phyloP scores from a whole-genome alignment of 2,888 invertebrate genomes.

The Ganaspis brasiliensis region DNA sequence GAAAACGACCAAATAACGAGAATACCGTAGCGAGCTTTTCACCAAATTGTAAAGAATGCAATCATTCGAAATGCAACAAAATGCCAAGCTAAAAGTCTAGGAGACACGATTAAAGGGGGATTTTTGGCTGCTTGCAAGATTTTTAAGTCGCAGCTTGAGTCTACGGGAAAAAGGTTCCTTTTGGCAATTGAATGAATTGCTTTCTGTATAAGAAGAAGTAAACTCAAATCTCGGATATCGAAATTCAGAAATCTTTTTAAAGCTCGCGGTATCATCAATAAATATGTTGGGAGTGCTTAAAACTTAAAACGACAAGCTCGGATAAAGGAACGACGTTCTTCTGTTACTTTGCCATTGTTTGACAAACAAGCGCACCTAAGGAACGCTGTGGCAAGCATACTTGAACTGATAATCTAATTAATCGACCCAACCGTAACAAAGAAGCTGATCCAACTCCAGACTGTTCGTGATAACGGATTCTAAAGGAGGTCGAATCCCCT shows the following conservation, averaged over 20 bases:
- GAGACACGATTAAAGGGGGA: background rate
- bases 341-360: conserved; percentile 16
- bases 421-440: conserved; percentile 38
- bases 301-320: background rate
- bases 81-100: background rate
- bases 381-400: conserved; percentile 34
- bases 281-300: background rate
- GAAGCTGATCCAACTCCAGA: conserved; percentile 37
- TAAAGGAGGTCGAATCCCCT: conserved; percentile 18
- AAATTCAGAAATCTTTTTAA: background rate
- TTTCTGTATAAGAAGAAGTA: too few species aligned
- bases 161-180: too few species aligned
- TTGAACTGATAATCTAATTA: conserved; percentile 42
- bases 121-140: background rate
- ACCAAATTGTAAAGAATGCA: background rate
- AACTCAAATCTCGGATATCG: too few species aligned
- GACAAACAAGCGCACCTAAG: conserved; percentile 11
- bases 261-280: too few species aligned
- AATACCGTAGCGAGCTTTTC: conserved; percentile 10
- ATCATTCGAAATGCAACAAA: background rate
- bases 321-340: conserved; percentile 4
- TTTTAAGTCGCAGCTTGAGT: too few species aligned
- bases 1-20: conserved; percentile 11
- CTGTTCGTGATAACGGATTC: conserved; percentile 29
- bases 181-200: too few species aligned